phyloP scores from a whole-genome alignment of 2,888 invertebrate genomes.

The Pecten maximus region DNA sequence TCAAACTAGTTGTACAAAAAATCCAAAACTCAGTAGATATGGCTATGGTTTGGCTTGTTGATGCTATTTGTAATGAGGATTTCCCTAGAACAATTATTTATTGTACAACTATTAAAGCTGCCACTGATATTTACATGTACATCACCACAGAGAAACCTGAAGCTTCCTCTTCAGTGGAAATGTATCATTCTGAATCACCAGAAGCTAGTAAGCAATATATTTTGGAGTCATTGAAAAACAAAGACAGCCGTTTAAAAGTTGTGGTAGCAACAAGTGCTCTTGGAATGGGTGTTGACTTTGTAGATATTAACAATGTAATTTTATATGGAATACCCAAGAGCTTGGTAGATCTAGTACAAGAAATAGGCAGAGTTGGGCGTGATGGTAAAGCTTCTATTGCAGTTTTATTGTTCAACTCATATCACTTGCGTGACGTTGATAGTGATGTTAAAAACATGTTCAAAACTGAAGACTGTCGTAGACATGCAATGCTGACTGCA shows the following conservation, averaged over 20 bases:
- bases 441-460: conserved; percentile 2
- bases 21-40: not conserved
- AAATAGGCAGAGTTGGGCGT: conserved; percentile 50
- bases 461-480: not conserved
- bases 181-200: conserved; percentile 55
- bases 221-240: conserved; percentile 1
- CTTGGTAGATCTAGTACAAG: conserved; percentile 50
- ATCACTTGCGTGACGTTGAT: conserved; percentile 7
- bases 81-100: conserved; percentile 50
- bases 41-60: conserved; percentile 21
- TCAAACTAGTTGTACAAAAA: conserved; percentile 41
- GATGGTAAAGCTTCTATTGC: conserved; percentile 37
- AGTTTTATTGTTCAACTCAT: conserved; percentile 39
- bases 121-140: conserved; percentile 46
- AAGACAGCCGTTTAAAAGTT: conserved; percentile 25
- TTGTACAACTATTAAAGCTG: conserved; percentile 51
- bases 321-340: conserved; percentile 48
- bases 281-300: conserved; percentile 52
- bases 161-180: conserved; percentile 22
- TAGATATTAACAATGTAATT: conserved; percentile 39
- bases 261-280: conserved; percentile 53
- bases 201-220: conserved; percentile 45
- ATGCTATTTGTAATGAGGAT: not conserved
- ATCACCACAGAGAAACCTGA: conserved; percentile 40
- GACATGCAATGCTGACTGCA: not conserved